Evolutionary conservation across 2,797 vertebrate genomes (phyloP).

Genomic region (Karalla daura): DNA sequence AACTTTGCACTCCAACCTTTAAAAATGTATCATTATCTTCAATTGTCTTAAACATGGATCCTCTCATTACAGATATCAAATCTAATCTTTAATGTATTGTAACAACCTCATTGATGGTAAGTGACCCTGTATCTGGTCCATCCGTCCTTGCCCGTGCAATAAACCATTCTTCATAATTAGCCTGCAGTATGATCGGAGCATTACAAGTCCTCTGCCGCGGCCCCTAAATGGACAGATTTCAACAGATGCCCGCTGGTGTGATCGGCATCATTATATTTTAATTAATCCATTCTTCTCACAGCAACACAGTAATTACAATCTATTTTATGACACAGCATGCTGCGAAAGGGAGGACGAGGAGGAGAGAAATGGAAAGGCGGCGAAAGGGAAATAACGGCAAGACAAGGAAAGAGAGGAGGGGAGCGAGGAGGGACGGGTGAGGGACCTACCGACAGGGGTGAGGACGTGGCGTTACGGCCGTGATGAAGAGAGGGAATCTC

Average conservation of each 20-base stretch:
- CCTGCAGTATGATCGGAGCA: conserved; percentile 74
- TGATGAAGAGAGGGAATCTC: conserved; percentile 29
- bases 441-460: conserved; percentile 32
- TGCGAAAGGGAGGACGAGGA: conserved; percentile 66
- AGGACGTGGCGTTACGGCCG: conserved; percentile 31
- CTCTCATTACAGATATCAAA: conserved; percentile 61
- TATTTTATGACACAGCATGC: conserved; percentile 75
- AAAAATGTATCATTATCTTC: conserved; percentile 14
- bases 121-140: conserved; percentile 63
- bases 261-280: conserved; percentile 84
- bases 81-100: conserved; percentile 67
- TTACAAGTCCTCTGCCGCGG: conserved; percentile 77
- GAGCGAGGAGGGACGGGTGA: conserved; percentile 27
- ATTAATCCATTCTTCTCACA: conserved; percentile 84
- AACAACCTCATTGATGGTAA: conserved; percentile 67
- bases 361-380: conserved; percentile 50
- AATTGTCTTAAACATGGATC: conserved; percentile 55
- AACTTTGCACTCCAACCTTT: background rate
- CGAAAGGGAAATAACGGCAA: conserved; percentile 30
- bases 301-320: conserved; percentile 80
- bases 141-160: conserved; percentile 66
- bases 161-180: conserved; percentile 82
- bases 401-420: conserved; percentile 24
- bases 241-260: conserved; percentile 75
- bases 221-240: conserved; percentile 79